A percentile compares a stretch with the other conserved stretches of the same genome.
Evolutionary conservation across 2,888 invertebrate species (phyloP).

Genomic region (Acanthopleura granulata): DNA sequence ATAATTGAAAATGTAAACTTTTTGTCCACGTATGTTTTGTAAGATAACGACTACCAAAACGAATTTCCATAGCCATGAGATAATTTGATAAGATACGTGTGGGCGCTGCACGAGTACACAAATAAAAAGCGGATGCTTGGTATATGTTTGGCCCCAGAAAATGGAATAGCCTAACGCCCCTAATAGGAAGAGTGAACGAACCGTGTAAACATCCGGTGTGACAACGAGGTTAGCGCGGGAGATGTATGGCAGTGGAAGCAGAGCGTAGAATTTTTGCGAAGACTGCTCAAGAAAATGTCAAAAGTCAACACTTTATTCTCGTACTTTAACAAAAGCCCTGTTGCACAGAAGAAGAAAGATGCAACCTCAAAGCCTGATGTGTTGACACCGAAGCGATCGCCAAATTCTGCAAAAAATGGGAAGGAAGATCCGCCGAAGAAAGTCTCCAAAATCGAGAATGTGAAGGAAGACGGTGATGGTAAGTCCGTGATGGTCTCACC

Average conservation of each 20-base stretch:
- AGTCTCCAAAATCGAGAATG: background rate
- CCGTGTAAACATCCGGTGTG: background rate
- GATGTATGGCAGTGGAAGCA: background rate
- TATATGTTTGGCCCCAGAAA: no score
- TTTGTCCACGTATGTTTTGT: no score
- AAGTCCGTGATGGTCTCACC: no score
- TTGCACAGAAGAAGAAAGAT: background rate
- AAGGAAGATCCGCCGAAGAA: background rate
- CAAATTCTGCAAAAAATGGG: background rate
- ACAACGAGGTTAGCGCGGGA: constrained; percentile 18
- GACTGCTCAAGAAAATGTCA: background rate
- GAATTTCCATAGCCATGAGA: no score
- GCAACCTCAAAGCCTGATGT: background rate
- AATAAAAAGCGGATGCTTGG: no score
- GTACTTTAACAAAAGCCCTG: constrained; percentile 18
- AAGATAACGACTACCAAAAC: no score
- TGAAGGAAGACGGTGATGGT: no score
- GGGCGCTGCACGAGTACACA: no score
- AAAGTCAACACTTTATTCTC: constrained; percentile 19
- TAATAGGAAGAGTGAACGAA: no score
- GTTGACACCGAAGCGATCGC: constrained; percentile 16
- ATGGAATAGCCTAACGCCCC: no score
- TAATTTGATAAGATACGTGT: no score
- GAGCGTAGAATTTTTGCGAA: background rate
- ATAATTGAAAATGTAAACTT: no score